phyloP scores from a whole-genome alignment of 2,113 vertebrate species.

The Phaethon lepturus region DNA sequence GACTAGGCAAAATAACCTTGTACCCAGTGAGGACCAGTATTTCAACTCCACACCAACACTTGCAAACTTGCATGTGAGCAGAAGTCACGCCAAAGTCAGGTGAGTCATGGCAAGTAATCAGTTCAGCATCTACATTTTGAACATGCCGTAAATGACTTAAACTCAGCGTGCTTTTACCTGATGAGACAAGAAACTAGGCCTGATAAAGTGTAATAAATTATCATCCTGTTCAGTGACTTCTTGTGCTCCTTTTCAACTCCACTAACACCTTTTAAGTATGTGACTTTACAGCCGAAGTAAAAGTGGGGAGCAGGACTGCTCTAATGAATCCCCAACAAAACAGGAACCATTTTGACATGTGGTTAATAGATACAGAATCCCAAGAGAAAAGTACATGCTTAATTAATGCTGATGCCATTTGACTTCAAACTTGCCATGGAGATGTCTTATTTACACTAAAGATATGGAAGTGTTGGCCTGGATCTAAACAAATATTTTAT shows the following conservation, averaged over 20 bases:
- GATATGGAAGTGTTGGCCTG: slow-evolving; percentile 39
- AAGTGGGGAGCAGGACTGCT: background rate
- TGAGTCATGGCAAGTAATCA: slow-evolving; percentile 12
- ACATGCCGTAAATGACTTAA: slow-evolving; percentile 2
- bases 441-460: slow-evolving; percentile 52
- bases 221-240: background rate
- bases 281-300: background rate
- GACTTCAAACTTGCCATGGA: slow-evolving; percentile 19
- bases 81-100: background rate
- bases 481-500: slow-evolving; percentile 42
- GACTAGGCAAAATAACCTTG: background rate
- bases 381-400: slow-evolving; percentile 22
- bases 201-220: slow-evolving; percentile 10
- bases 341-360: background rate
- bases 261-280: background rate
- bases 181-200: background rate
- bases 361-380: slow-evolving; percentile 27
- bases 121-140: background rate
- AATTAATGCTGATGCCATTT: slow-evolving; percentile 57
- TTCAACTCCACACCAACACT: background rate
- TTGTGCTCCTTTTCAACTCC: background rate
- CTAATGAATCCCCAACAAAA: background rate
- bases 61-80: background rate
- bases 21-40: background rate
- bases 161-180: background rate